A percentile compares a stretch with the other conserved stretches of the same genome.
Conservation (phyloP, 2,797 vertebrate species). For the Premnoplex brunnescens region DNA sequence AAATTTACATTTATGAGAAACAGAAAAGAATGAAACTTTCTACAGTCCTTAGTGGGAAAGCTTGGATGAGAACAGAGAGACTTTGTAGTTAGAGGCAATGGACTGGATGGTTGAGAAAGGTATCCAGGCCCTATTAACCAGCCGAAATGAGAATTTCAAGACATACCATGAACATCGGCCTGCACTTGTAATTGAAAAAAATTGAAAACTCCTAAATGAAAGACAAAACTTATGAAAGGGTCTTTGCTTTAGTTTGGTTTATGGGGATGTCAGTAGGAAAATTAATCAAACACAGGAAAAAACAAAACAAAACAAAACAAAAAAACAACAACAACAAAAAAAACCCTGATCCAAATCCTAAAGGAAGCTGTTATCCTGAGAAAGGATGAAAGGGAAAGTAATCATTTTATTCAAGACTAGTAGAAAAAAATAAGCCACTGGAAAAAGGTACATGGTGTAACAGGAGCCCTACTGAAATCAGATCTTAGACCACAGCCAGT, state of each 20-base stretch:
- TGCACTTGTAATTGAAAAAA: background rate
- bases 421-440: background rate
- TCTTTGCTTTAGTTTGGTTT: background rate
- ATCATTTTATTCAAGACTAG: background rate
- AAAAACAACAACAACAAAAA: too few relatives aligned
- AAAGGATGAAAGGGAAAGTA: background rate
- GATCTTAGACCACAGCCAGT: background rate
- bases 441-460: background rate
- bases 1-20: background rate
- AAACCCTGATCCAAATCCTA: background rate
- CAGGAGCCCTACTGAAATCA: background rate
- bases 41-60: background rate
- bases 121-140: background rate
- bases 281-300: background rate
- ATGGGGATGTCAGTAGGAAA: background rate
- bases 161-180: rapidly evolving
- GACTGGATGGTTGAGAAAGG: background rate
- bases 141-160: background rate
- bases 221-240: rapidly evolving
- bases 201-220: background rate
- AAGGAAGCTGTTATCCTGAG: background rate
- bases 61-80: background rate
- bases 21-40: background rate
- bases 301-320: too few relatives aligned
- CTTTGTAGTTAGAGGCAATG: background rate